Base-by-base conservation (phyloP, 2,888 invertebrate species). In the Maniola hyperantus region DNA sequence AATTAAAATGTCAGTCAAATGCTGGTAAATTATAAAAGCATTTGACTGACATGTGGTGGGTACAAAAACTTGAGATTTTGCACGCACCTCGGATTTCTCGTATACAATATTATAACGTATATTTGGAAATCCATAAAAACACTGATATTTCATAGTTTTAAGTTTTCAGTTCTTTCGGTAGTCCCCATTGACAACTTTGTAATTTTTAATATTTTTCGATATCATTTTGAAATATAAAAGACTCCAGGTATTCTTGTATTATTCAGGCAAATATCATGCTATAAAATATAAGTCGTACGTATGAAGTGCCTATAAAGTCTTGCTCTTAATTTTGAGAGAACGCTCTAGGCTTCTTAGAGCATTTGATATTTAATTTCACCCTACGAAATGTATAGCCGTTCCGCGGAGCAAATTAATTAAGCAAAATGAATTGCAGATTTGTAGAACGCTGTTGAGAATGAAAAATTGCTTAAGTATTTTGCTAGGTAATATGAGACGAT, bases 371-470 rank as follows among this genome's bases (percentile, higher is more conserved):
- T 62, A 71, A 67, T 71, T 67, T 65, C 42, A 66, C 65, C 64
- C 68, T 33, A 51, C 55, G 59, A 65, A 68, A 67, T 67, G 60
- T 26, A 26, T 64, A 67, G 58, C 50, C 59, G 68, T 72, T 64
- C 65, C 64, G 69, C 63, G 65, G 34, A 72, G 69, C 54, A 70
- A 73, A 74, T 72, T 73, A 74, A 74, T 74, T 74, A 72, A 69
- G 69, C 65, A 55, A 67, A 73, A 71, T 72, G 71, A 69, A 72
- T 67, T 69, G 67, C 70, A 65, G 58, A 66, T 60, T 65, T 58
- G 33, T 65, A 65, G 48, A 50, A 69, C 65, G 61, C 66, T 68
- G 64, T 67, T 60, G 65, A 54, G 65, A 70, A 67, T 67, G 68
- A 70, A 68, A 69, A 67, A 68, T 68, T 66, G 61, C 57, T 64